These are phyloP conservation scores for Solea senegalensis DNA, from an alignment of 2,113 vertebrate genomes.

Conservation along the genomic window DNA sequence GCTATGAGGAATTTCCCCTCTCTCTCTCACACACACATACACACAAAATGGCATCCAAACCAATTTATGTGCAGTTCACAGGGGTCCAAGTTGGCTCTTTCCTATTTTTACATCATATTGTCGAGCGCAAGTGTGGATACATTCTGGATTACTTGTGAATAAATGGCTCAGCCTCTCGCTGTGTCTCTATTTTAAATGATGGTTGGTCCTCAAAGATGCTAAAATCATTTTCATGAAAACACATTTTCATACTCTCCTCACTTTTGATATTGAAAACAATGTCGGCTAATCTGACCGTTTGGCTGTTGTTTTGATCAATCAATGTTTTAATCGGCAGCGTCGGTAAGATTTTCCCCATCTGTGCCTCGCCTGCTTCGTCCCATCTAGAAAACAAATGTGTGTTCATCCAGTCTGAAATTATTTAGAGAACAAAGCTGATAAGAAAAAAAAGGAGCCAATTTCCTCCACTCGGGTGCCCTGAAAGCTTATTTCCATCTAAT, in stretches of 20 bases:
- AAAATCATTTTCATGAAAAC: no score
- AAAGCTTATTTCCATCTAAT: no score
- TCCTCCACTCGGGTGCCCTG: no score
- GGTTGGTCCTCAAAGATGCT: neutral
- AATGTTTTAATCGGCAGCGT: no score
- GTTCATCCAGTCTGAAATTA: no score
- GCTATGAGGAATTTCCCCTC: neutral
- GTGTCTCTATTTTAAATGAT: neutral
- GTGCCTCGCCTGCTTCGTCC: no score
- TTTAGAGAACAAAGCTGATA: no score
- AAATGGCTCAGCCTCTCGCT: neutral
- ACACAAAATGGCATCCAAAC: conserved; percentile 11
- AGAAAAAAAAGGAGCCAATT: no score
- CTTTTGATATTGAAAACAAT: neutral
- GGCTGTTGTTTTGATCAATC: no score
- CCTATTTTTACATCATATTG: conserved; percentile 13
- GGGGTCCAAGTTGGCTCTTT: neutral
- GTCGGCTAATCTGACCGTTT: neutral
- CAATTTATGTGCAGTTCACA: conserved; percentile 2
- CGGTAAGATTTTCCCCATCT: no score
- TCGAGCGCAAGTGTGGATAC: conserved; percentile 1
- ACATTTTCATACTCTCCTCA: neutral
- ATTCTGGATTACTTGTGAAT: neutral
- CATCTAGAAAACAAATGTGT: no score
- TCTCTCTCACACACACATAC: neutral